These are phyloP conservation scores for Crioceris asparagi DNA, from an alignment of 2,888 invertebrate genomes.

Conservation along the genomic window DNA sequence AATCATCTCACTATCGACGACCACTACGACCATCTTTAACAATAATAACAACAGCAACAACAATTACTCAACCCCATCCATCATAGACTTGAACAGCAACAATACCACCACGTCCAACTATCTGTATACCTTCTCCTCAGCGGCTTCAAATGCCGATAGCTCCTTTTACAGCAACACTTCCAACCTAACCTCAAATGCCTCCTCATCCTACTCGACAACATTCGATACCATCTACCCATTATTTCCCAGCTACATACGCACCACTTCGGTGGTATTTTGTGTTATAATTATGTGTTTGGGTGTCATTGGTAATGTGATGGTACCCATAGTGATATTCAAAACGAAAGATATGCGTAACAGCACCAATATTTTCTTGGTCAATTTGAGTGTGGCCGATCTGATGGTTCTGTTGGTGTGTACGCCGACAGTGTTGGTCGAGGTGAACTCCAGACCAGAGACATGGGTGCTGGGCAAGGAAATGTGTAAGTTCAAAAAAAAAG, in stretches of 20 bases:
- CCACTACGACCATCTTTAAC: slow-evolving; percentile 17
- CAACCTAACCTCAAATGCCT: slow-evolving; percentile 27
- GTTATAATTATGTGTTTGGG: slow-evolving; percentile 82
- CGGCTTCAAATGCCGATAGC: slow-evolving; percentile 18
- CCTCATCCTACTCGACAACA: not conserved
- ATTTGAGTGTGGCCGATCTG: slow-evolving; percentile 85
- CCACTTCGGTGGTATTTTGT: slow-evolving; percentile 80
- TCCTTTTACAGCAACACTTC: slow-evolving; percentile 21
- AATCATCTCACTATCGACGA: slow-evolving; percentile 25
- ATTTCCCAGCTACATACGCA: slow-evolving; percentile 76
- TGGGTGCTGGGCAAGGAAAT: slow-evolving; percentile 87
- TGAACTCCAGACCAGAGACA: slow-evolving; percentile 81
- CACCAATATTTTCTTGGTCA: slow-evolving; percentile 89
- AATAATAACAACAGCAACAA: slow-evolving; percentile 18
- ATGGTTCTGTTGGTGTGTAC: slow-evolving; percentile 86
- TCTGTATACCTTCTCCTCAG: slow-evolving; percentile 24
- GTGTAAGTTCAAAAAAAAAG: too few relatives aligned
- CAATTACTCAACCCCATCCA: slow-evolving; percentile 21
- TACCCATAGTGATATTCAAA: slow-evolving; percentile 82
- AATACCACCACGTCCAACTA: slow-evolving; percentile 27
- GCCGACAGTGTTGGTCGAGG: slow-evolving; percentile 88
- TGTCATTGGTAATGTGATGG: slow-evolving; percentile 86
- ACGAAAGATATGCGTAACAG: slow-evolving; percentile 92
- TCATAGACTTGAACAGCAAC: slow-evolving; percentile 14
- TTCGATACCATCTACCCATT: slow-evolving; percentile 34